Percentiles rank a stretch among this genome's conserved stretches.
Evolutionary conservation across 2,113 vertebrate genomes (phyloP).

Genomic region (Chloropsis cyanopogon): DNA sequence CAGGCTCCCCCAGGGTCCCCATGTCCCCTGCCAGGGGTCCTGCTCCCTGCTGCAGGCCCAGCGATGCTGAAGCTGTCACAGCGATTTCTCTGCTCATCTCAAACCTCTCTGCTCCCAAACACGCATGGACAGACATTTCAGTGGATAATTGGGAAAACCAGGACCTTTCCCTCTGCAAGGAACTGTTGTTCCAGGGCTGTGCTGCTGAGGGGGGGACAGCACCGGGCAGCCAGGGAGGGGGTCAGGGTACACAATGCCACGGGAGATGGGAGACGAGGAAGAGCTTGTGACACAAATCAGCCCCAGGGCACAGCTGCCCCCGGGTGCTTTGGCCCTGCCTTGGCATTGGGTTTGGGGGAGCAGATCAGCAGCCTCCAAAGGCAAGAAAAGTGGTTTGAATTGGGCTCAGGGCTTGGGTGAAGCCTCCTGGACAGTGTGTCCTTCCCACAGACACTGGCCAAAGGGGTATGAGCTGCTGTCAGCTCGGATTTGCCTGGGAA

Average conservation of each 20-base stretch:
- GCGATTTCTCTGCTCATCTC: constrained; percentile 51
- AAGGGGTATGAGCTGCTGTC: neutral
- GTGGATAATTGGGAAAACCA: neutral
- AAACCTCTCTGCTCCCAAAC: neutral
- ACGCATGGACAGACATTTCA: neutral
- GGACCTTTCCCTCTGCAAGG: neutral
- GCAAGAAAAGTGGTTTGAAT: neutral
- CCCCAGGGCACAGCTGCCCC: neutral
- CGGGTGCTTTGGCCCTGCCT: neutral
- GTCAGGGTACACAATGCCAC: rapidly evolving
- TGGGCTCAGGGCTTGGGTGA: neutral
- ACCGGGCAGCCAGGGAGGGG: neutral
- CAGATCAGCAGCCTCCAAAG: neutral
- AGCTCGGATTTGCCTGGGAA: neutral
- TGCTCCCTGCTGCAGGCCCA: neutral
- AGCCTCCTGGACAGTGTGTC: neutral
- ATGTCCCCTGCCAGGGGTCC: neutral
- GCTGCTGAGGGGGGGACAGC: rapidly evolving
- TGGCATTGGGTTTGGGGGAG: neutral
- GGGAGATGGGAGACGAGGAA: neutral
- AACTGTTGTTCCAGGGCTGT: neutral
- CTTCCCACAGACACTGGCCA: neutral
- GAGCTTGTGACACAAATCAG: rapidly evolving
- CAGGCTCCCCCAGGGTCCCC: neutral
- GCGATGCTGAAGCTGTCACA: constrained; percentile 34